Conservation (phyloP, 1,140 invertebrate genomes). For the Monomorium pharaonis region DNA sequence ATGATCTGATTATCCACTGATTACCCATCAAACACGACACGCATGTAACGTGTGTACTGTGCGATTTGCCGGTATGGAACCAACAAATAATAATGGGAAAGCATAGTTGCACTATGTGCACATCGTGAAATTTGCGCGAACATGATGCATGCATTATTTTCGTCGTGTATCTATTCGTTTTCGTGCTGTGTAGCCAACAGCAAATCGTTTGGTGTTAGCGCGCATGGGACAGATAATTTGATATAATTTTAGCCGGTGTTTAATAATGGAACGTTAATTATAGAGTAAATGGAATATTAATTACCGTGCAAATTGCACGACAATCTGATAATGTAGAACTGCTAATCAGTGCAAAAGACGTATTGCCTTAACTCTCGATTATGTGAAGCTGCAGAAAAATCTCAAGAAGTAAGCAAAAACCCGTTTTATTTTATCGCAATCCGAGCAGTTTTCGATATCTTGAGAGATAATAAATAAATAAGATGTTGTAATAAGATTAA, state of each 20-base stretch:
- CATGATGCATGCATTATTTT: conserved; percentile 44
- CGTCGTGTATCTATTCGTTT: conserved; percentile 18
- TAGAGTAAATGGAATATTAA: conserved; percentile 27
- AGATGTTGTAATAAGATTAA: background rate
- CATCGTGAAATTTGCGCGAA: conserved; percentile 17
- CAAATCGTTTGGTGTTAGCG: conserved; percentile 33
- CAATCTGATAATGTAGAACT: conserved; percentile 28
- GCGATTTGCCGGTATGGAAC: conserved; percentile 1
- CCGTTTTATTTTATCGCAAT: background rate
- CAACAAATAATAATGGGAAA: conserved; percentile 41
- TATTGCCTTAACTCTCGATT: background rate
- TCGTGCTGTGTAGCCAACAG: background rate
- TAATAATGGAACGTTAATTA: conserved; percentile 52
- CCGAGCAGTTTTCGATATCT: background rate
- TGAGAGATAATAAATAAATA: background rate
- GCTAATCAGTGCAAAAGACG: background rate
- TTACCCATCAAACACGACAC: conserved; percentile 39
- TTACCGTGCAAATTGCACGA: conserved; percentile 25
- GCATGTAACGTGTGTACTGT: background rate
- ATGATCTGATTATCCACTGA: conserved; percentile 43
- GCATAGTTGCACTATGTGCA: background rate
- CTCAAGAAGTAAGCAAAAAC: background rate
- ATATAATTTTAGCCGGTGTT: conserved; percentile 25
- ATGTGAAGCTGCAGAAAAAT: background rate
- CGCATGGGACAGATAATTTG: conserved; percentile 34